Base-by-base conservation (phyloP, 2,888 invertebrate species). In the Digitonthophagus gazella region DNA sequence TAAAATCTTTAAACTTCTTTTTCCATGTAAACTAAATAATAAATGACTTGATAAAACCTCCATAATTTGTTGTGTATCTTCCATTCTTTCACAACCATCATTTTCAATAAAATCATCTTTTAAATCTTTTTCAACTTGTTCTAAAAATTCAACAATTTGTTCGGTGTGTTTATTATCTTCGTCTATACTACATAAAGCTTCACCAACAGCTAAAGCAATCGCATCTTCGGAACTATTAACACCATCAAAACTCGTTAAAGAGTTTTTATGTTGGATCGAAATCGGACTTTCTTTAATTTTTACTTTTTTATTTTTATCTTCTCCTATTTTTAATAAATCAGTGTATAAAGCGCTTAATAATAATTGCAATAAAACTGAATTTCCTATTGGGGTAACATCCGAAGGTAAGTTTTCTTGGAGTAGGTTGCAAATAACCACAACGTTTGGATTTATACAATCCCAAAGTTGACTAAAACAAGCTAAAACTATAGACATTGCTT, bases 151-250 rank as follows among this genome's bases (percentile, higher is more conserved):
- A 8, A 89, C 86, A 64, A 93, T 90, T 77, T 92, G 90, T 71
- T 89, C 88, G 0, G 92, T 92, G 76, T 93, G 92, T 75, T 92
- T 92, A 77, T 92, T 89, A 70, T 92, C 91, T 76, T 92, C 92
- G 78, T 93, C 93, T 65, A 93, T 88, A 16, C 89, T 90, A 77
- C 93, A 93, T 11, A 93, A 84, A 0, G 92, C 90, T 81, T 94
- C 93, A 0, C 92, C 91, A 4, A 92, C 81, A 0, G 91, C 90
- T n/a, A 90, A 85, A 0, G 91, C 91, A 63, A 90, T 85, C 0
- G 86, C 85, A 0, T 77, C 78, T 15, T 73, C 71, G 14, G 78
- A 73, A 64, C 74, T 78, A 18, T 71, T 71, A 11, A 74, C 71
- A 2, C 74, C 77, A 58, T 79, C 78, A 44, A 72, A 72, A 70